phyloP scores from a whole-genome alignment of 2,888 invertebrate genomes.

The Osmoderma eremita region DNA sequence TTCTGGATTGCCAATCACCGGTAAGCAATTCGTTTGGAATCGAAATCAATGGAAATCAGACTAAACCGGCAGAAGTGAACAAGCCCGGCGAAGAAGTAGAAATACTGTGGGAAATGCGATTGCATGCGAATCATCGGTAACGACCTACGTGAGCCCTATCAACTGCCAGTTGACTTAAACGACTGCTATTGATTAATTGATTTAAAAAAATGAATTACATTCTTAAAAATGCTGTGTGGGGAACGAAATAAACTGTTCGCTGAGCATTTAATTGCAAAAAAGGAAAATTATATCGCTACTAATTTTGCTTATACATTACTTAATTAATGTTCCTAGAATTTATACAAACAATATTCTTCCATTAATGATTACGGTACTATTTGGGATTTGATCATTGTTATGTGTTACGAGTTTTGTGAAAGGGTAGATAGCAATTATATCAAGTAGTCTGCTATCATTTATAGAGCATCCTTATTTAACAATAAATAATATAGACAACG shows the following conservation, averaged over 20 bases:
- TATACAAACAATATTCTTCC: no score
- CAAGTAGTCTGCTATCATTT: no score
- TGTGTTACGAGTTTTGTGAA: no score
- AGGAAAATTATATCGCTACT: no score
- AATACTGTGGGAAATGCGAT: slow-evolving; percentile 21
- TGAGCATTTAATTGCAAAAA: no score
- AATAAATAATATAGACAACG: no score
- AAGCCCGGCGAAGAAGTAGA: slow-evolving; percentile 3
- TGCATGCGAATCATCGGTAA: slow-evolving; percentile 3
- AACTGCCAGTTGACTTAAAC: slow-evolving; percentile 18
- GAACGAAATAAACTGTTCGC: slow-evolving; percentile 10
- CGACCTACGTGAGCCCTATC: slow-evolving; percentile 8
- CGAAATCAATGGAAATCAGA: slow-evolving; percentile 23
- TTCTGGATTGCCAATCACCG: not conserved
- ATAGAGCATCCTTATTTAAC: no score
- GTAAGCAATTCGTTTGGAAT: slow-evolving; percentile 7
- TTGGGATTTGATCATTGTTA: no score
- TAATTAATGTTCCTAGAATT: no score
- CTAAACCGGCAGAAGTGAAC: slow-evolving; percentile 1
- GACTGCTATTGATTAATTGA: slow-evolving; percentile 20
- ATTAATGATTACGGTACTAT: no score
- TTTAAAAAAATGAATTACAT: slow-evolving; percentile 12
- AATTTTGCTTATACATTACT: no score
- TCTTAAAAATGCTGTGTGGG: slow-evolving; percentile 17
- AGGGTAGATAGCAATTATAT: no score